A percentile compares a stretch with the other conserved stretches of the same genome.
phyloP scores from a whole-genome alignment of 1,140 invertebrate genomes.

The Venturia canescens region DNA sequence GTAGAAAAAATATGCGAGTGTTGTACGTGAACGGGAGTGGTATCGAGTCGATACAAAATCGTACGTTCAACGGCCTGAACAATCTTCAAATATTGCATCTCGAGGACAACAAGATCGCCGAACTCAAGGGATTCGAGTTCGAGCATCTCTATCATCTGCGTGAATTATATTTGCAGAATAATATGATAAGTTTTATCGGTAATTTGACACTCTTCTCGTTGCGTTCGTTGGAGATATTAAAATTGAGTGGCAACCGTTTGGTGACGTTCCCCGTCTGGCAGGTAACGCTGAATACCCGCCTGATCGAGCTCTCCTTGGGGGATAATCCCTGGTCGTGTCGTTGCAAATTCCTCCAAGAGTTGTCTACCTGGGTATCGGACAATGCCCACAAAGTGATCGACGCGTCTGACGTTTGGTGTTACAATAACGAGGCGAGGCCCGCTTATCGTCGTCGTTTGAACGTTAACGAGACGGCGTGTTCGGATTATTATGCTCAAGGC shows the following conservation, averaged over 20 bases:
- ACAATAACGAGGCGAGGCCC: constrained; percentile 85
- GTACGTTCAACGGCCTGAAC: constrained; percentile 93
- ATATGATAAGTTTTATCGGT: constrained; percentile 86
- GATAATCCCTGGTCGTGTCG: constrained; percentile 93
- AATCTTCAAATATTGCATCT: constrained; percentile 89
- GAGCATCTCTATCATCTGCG: constrained; percentile 88
- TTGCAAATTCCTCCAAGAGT: constrained; percentile 91
- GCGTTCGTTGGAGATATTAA: constrained; percentile 86
- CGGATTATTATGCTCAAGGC: constrained; percentile 88
- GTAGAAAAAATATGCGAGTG: constrained; percentile 91
- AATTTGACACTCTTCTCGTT: constrained; percentile 89
- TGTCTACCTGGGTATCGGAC: constrained; percentile 89
- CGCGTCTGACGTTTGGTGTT: constrained; percentile 87
- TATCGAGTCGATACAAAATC: constrained; percentile 92
- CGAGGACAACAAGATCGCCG: constrained; percentile 88
- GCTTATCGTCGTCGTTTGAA: constrained; percentile 85
- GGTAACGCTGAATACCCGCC: constrained; percentile 83
- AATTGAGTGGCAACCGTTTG: constrained; percentile 90
- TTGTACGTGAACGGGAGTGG: constrained; percentile 91
- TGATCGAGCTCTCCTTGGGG: constrained; percentile 85
- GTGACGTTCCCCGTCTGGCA: constrained; percentile 91
- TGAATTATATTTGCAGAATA: constrained; percentile 93
- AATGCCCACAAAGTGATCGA: constrained; percentile 89
- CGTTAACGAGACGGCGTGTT: constrained; percentile 89
- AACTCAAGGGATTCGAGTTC: constrained; percentile 93